Evolutionary conservation across 2,797 vertebrate genomes (phyloP), one percentile per base, ranked within the genome.

Genomic region (Liasis olivaceus): DNA sequence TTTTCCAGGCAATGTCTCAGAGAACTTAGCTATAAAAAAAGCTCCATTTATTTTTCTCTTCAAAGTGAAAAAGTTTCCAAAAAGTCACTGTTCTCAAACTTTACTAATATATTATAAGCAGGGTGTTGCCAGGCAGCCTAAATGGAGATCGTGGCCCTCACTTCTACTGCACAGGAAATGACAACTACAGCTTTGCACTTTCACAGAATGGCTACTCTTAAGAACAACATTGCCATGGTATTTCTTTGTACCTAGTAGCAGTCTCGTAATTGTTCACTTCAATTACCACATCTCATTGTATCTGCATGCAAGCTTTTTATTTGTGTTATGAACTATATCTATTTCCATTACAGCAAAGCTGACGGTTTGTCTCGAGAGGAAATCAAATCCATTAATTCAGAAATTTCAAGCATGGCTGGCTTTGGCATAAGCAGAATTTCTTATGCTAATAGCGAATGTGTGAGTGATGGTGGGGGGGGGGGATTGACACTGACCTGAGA

Each of bases 341-440:
- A 95, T 98, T 98, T 98, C 98, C 97, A 98, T 98, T 98, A 98
- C 97, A 97, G 97, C 96, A 97, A 98, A 97, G 97, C 97, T 98
- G 97, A 98, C 97, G 97, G 97, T 97, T 98, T 98, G 97, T 98
- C 98, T 98, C 97, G 96, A 98, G 98, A 98, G 98, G 97, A 98
- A 98, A 98, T 98, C 97, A 97, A 97, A 98, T 98, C 97, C 98
- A 98, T 98, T 98, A 98, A 98, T 98, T 98, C 97, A 98, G 97
- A 98, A 98, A 98, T 98, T 98, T 98, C 97, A 98, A 98, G 98
- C 98, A 97, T 88, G 97, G 94, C 97, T 98, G 96, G 97, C 95
- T 98, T 97, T 97, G 96, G 97, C 96, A 97, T 98, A 98, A 98
- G 98, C 96, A 97, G 98, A 97, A 96, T 98, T 98, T 98, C 97